Evolutionary conservation across 1,140 invertebrate genomes (phyloP).

Genomic region (Araneus ventricosus): DNA sequence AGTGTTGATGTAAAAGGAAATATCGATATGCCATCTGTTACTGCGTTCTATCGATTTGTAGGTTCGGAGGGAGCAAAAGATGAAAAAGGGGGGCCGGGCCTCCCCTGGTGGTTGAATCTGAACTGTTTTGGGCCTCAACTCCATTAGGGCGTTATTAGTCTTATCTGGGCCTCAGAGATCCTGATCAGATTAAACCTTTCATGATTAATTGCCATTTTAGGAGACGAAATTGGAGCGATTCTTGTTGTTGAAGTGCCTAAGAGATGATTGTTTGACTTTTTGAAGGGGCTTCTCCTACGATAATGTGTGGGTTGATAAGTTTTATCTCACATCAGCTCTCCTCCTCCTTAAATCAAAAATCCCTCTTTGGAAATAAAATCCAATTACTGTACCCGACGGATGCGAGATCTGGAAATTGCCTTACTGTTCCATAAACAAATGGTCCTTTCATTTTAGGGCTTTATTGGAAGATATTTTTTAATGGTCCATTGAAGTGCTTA

Average conservation of each 20-base stretch:
- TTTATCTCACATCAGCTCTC: no score
- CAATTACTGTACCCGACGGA: no score
- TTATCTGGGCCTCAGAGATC: background rate
- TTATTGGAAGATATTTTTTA: no score
- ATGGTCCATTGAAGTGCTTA: no score
- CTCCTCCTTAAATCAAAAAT: no score
- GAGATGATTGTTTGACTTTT: no score
- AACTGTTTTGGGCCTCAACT: background rate
- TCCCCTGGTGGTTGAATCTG: background rate
- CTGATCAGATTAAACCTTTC: background rate
- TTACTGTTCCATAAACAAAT: no score
- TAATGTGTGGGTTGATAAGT: no score
- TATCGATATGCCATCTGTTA: conserved; percentile 16
- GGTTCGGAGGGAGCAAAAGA: background rate
- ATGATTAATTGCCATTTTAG: conserved; percentile 1
- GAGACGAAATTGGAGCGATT: background rate
- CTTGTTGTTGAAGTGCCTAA: background rate
- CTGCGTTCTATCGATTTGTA: background rate
- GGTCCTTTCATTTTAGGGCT: no score
- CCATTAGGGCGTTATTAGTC: conserved; percentile 3
- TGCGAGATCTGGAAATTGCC: no score
- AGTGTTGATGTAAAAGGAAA: background rate
- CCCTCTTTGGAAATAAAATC: no score
- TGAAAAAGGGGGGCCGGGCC: background rate
- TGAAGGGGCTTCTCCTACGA: no score